Percentiles rank a stretch among this genome's conserved stretches.
Evolutionary conservation across 2,888 invertebrate genomes (phyloP).

Genomic region (Podotricha telesiphe): DNA sequence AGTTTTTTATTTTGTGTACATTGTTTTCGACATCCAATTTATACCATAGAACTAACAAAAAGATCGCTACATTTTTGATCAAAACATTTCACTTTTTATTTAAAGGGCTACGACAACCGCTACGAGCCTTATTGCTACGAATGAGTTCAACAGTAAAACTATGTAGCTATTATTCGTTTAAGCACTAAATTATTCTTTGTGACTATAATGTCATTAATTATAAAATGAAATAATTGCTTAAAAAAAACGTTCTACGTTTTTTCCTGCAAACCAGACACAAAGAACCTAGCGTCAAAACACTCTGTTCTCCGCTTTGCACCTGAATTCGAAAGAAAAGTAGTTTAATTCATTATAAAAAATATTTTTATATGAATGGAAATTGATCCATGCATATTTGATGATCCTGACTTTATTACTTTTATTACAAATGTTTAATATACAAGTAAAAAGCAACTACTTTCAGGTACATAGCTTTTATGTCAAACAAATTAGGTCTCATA

Average conservation of each 20-base stretch:
- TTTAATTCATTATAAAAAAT: no score
- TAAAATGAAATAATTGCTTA: not conserved
- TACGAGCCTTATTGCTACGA: constrained; percentile 10
- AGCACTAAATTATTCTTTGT: not conserved
- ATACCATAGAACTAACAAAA: not conserved
- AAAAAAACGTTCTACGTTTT: not conserved
- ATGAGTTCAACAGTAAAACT: not conserved
- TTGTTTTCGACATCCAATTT: not conserved
- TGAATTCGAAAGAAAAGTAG: no score
- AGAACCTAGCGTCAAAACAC: no score
- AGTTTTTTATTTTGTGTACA: not conserved
- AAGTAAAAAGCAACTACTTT: not conserved
- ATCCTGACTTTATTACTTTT: no score
- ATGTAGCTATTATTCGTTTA: not conserved
- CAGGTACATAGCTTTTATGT: not conserved
- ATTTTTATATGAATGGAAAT: no score
- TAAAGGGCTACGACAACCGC: not conserved
- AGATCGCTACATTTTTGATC: no score
- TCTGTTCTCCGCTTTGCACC: no score
- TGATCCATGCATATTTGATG: no score
- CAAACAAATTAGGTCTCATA: not conserved
- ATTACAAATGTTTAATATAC: not conserved
- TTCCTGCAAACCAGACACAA: no score
- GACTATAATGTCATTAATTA: not conserved
- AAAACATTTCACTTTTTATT: no score